Conservation (phyloP, 2,888 invertebrate genomes). For the Salpingus planirostris region DNA sequence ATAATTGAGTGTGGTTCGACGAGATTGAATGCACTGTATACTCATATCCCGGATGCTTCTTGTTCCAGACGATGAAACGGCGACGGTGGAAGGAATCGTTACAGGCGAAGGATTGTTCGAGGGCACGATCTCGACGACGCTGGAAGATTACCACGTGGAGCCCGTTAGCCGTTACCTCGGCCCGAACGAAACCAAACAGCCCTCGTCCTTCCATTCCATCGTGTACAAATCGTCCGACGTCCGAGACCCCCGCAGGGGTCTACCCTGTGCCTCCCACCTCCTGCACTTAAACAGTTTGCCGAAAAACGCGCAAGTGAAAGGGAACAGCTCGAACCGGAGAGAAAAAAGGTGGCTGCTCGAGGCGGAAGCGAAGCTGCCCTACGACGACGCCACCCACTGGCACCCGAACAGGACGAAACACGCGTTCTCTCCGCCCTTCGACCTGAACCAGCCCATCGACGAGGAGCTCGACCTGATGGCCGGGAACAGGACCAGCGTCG, state of each 20-base stretch:
- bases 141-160: conserved; percentile 79
- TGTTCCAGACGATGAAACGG: conserved; percentile 69
- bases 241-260: conserved; percentile 39
- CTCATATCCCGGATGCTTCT: too few relatives aligned
- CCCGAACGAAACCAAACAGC: conserved; percentile 41
- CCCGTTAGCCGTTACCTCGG: conserved; percentile 59
- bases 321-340: conserved; percentile 32
- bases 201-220: conserved; percentile 64
- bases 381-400: conserved; percentile 42
- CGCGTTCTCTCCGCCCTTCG: conserved; percentile 41
- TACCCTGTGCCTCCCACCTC: conserved; percentile 33
- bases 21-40: too few relatives aligned
- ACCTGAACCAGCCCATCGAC: conserved; percentile 36
- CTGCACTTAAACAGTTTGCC: conserved; percentile 29
- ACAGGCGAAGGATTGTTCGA: conserved; percentile 84
- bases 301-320: conserved; percentile 4
- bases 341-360: conserved; percentile 61
- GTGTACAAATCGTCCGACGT: conserved; percentile 79
- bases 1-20: too few relatives aligned
- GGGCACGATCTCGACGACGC: conserved; percentile 70
- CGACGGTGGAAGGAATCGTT: conserved; percentile 76
- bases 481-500: conserved; percentile 28
- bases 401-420: conserved; percentile 43
- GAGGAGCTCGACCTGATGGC: conserved; percentile 33
- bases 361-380: conserved; percentile 46